phyloP scores from a whole-genome alignment of 2,113 vertebrate species.

The Scalopus aquaticus region DNA sequence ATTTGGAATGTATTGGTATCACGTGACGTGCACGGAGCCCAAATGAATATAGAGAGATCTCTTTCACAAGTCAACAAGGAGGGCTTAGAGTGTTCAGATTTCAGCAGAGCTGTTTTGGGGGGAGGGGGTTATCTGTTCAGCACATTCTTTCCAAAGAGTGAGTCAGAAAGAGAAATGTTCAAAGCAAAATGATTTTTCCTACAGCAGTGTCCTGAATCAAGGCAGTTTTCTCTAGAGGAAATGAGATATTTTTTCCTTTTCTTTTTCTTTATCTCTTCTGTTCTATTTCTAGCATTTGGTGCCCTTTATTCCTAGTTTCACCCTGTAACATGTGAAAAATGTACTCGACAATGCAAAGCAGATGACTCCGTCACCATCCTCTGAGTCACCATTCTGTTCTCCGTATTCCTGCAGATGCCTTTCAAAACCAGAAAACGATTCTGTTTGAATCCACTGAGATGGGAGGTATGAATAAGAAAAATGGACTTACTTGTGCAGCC shows the following conservation, averaged over 20 bases:
- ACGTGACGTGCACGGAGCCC: slow-evolving; percentile 83
- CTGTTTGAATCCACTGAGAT: slow-evolving; percentile 9
- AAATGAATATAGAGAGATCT: slow-evolving; percentile 89
- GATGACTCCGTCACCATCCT: slow-evolving; percentile 61
- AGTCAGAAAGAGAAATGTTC: slow-evolving; percentile 73
- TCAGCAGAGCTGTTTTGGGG: slow-evolving; percentile 77
- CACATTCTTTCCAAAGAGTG: slow-evolving; percentile 73
- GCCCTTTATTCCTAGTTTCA: slow-evolving; percentile 68
- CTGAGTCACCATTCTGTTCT: slow-evolving; percentile 61
- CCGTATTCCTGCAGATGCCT: slow-evolving; percentile 65
- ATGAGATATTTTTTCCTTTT: slow-evolving; percentile 5
- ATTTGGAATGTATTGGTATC: slow-evolving; percentile 87
- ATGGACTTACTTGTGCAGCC: neutral
- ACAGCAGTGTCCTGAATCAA: slow-evolving; percentile 52
- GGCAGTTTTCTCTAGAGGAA: slow-evolving; percentile 73
- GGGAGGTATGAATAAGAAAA: neutral
- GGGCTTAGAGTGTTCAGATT: slow-evolving; percentile 83
- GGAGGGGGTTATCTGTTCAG: slow-evolving; percentile 65
- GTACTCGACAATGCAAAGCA: slow-evolving; percentile 60
- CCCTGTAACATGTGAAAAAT: slow-evolving; percentile 71
- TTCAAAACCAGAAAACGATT: slow-evolving; percentile 39
- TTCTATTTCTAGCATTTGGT: slow-evolving; percentile 72
- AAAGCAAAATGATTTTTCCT: slow-evolving; percentile 72
- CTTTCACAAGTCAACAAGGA: slow-evolving; percentile 87
- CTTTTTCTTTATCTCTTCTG: slow-evolving; percentile 60